Evolutionary conservation across 2,888 invertebrate species (phyloP).

Genomic region (Thelaira solivaga): DNA sequence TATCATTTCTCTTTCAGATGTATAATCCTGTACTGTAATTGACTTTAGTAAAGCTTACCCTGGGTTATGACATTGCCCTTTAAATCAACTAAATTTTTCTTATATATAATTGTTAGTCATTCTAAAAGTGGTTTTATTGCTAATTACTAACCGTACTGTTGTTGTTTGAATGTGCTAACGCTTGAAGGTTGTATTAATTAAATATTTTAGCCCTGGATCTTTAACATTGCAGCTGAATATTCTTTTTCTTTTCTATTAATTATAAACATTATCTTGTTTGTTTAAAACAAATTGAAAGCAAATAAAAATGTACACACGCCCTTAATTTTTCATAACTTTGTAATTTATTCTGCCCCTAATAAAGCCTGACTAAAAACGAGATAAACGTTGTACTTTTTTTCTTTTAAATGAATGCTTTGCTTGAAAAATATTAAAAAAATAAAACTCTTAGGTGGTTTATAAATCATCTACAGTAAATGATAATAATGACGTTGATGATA

Average conservation of each 20-base stretch:
- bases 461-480: constrained; percentile 48
- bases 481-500: constrained; percentile 20
- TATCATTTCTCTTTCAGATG: no score
- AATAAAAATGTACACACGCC: no score
- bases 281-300: constrained; percentile 33
- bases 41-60: no score
- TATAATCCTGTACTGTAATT: no score
- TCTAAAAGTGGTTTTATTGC: no score
- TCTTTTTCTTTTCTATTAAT: constrained; percentile 35
- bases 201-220: background rate
- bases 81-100: no score
- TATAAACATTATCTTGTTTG: constrained; percentile 55
- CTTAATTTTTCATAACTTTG: constrained; percentile 45
- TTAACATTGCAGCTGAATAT: background rate
- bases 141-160: no score
- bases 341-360: constrained; percentile 55
- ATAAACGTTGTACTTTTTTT: constrained; percentile 4
- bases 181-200: constrained; percentile 36
- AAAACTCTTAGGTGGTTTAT: constrained; percentile 46
- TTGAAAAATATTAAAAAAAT: constrained; percentile 17
- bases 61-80: no score
- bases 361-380: constrained; percentile 47
- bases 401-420: background rate
- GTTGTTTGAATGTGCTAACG: constrained; percentile 45
- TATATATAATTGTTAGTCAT: no score